Percentiles rank a stretch among this genome's conserved stretches.
These are phyloP conservation scores for Solenodon paradoxus DNA, from an alignment of 2,113 vertebrate genomes.

Conservation along the genomic window DNA sequence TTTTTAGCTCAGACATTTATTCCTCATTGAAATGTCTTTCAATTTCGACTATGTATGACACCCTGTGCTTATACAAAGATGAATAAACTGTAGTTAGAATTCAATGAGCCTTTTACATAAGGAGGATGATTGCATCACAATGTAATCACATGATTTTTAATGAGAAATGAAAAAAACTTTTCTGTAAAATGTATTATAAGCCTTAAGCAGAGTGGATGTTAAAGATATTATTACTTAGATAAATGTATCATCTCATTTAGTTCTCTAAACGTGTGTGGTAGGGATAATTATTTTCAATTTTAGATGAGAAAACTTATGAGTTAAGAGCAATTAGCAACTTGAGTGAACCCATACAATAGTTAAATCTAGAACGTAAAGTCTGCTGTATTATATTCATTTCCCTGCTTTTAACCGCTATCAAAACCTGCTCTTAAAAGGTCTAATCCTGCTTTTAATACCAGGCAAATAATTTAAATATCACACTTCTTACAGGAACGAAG, in stretches of 20 bases:
- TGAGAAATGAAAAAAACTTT: neutral
- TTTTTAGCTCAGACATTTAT: neutral
- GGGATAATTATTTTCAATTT: conserved; percentile 5
- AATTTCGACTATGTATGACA: neutral
- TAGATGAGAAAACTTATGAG: neutral
- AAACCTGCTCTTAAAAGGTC: no score
- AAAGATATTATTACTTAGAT: neutral
- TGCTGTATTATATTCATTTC: neutral
- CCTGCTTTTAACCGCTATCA: neutral
- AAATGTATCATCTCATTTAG: neutral
- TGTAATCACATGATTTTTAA: neutral
- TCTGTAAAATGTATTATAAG: neutral
- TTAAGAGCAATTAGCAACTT: neutral
- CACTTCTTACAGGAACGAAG: neutral
- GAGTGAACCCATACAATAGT: neutral
- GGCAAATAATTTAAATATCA: neutral
- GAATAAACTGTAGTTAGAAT: neutral
- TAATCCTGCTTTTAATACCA: no score
- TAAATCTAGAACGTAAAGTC: neutral
- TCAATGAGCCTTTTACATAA: neutral
- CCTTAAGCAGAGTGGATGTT: neutral
- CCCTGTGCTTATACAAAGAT: neutral
- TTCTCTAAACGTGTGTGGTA: neutral
- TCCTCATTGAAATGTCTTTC: neutral
- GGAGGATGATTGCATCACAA: neutral